phyloP scores from a whole-genome alignment of 2,888 invertebrate species.

The Phlogophora meticulosa region DNA sequence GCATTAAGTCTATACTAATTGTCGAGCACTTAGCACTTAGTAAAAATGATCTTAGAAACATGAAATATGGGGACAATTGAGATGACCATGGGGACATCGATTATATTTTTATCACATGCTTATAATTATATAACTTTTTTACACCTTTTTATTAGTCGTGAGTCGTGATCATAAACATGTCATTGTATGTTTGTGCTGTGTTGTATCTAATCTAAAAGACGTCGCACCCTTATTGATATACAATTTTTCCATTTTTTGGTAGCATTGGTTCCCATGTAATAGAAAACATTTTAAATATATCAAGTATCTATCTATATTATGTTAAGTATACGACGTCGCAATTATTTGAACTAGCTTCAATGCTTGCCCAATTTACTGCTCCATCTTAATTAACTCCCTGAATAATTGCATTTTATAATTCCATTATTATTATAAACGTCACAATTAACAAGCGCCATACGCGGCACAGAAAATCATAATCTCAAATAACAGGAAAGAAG shows the following conservation, averaged over 20 bases:
- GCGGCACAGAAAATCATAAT: slow-evolving; percentile 59
- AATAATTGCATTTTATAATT: slow-evolving; percentile 13
- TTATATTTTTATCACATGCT: slow-evolving; percentile 62
- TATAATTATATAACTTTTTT: slow-evolving; percentile 29
- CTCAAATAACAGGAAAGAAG: slow-evolving; percentile 53
- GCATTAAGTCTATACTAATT: slow-evolving; percentile 67
- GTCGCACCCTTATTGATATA: slow-evolving; percentile 22
- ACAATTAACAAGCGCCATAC: slow-evolving; percentile 45
- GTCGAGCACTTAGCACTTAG: slow-evolving; percentile 59
- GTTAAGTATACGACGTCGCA: not conserved
- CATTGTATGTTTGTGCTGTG: slow-evolving; percentile 23
- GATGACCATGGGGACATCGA: slow-evolving; percentile 69
- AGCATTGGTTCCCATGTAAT: not conserved
- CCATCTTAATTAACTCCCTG: not conserved
- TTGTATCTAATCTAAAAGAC: slow-evolving; percentile 29
- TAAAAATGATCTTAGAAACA: slow-evolving; percentile 67
- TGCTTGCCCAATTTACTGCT: slow-evolving; percentile 1
- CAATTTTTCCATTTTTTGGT: slow-evolving; percentile 4
- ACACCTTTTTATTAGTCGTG: slow-evolving; percentile 15
- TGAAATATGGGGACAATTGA: slow-evolving; percentile 66
- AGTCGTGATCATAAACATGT: slow-evolving; percentile 26
- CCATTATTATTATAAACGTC: slow-evolving; percentile 12
- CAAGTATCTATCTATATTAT: not conserved
- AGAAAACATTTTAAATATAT: not conserved
- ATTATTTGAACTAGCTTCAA: slow-evolving; percentile 33